phyloP scores from a whole-genome alignment of 2,888 invertebrate species.

The Anarsia innoxiella region DNA sequence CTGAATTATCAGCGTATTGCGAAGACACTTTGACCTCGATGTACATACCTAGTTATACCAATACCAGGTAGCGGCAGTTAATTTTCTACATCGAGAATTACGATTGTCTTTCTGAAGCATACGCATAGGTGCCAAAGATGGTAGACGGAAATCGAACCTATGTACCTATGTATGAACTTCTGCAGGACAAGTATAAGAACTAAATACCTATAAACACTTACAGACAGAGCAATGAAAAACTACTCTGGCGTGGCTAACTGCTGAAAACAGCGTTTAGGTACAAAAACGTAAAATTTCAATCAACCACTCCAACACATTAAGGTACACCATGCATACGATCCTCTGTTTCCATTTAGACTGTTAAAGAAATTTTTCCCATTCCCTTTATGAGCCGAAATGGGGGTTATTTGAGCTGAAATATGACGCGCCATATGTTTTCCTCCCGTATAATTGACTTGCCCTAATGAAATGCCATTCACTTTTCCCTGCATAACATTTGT shows the following conservation, averaged over 20 bases:
- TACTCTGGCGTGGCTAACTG: no score
- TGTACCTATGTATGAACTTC: no score
- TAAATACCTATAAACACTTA: no score
- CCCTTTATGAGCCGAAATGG: conserved; percentile 37
- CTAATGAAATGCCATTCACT: conserved; percentile 48
- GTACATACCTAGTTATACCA: not conserved
- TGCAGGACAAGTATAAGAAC: no score
- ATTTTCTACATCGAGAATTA: not conserved
- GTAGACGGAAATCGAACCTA: no score
- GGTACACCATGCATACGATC: conserved; percentile 13
- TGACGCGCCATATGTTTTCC: conserved; percentile 42
- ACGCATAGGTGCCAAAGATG: not conserved
- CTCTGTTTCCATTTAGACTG: conserved; percentile 15
- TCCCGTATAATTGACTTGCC: conserved; percentile 43
- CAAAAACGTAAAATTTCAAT: no score
- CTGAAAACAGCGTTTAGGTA: no score
- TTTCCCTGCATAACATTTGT: conserved; percentile 18
- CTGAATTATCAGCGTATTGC: no score
- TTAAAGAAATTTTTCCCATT: conserved; percentile 42
- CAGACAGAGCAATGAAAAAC: no score
- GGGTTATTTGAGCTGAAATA: conserved; percentile 48
- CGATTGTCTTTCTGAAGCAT: not conserved
- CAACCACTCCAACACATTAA: no score
- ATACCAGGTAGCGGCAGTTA: not conserved
- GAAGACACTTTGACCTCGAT: not conserved